These are phyloP conservation scores for Phyllotreta striolata DNA, from an alignment of 2,888 invertebrate species.

Conservation along the genomic window DNA sequence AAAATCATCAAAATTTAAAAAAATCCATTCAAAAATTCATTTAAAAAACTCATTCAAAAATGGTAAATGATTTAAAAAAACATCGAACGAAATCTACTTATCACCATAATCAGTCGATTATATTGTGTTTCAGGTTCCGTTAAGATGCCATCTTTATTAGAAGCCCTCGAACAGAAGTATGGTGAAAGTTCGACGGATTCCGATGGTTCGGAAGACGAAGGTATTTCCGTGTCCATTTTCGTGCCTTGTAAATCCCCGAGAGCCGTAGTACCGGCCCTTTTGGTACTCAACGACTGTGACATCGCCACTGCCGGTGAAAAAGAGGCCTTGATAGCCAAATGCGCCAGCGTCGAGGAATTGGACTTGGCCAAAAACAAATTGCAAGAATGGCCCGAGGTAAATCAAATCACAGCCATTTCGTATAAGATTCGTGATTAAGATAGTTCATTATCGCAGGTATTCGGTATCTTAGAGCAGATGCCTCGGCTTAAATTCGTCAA, in stretches of 20 bases:
- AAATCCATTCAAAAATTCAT: neutral
- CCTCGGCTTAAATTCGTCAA: constrained; percentile 91
- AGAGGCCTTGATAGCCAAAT: constrained; percentile 80
- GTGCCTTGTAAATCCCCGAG: constrained; percentile 85
- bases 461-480: constrained; percentile 86
- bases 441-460: constrained; percentile 67
- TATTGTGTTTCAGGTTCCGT: constrained; percentile 37
- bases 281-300: constrained; percentile 91
- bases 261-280: constrained; percentile 78
- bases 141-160: constrained; percentile 86
- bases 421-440: neutral
- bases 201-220: constrained; percentile 67
- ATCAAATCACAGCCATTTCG: no score
- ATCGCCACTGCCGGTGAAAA: constrained; percentile 90
- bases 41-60: constrained; percentile 14
- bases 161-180: constrained; percentile 90
- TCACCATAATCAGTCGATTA: neutral
- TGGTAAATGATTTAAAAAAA: constrained; percentile 1
- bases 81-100: neutral
- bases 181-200: constrained; percentile 67
- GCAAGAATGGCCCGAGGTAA: constrained; percentile 88
- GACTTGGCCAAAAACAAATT: constrained; percentile 94
- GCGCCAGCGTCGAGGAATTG: constrained; percentile 89
- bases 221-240: constrained; percentile 83
- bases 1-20: no score